Base-by-base conservation (phyloP, 2,888 invertebrate genomes). In the Sabellastarte sp. region DNA sequence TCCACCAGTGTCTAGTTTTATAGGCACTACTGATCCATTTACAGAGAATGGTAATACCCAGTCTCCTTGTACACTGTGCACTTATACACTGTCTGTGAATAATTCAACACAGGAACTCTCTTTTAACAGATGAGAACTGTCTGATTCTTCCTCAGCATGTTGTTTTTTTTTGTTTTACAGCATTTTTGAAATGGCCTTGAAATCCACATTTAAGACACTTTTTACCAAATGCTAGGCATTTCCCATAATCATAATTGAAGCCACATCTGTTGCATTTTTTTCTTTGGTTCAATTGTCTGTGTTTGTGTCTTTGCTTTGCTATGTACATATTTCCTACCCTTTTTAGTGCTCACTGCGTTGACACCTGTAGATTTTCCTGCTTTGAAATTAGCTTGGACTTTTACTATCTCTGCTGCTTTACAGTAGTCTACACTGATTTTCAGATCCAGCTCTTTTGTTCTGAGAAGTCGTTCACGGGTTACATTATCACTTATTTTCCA, bases 1-100 rank as follows among this genome's bases (percentile, higher is more conserved):
- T 52, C 53, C n/a, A 31, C 59, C 59, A 28, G 59, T 53, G 32
- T 63, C 59, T 28, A 63, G 20, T 28, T 63, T 60, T 20, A 63
- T 28, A n/a, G 28, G 20, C 30, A 57, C 29, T 29, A 28, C 28
- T 5, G 26, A 28, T 5, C 57, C 57, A 28, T 57, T 28, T 4
- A 57, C 29, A 28, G 5, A 29, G 4, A 57, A 4, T 28, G n/a
- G 28, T 28, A 4, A 5, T 57, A 28, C 30, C 57, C 57, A 57
- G n/a, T 57, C 57, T 29, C 30, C 30, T 3, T n/a, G 3, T 5
- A 28, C 30, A n/a, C 30, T 30, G 30, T 28, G n/a, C 10, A 28
- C 57, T 28, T 26, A 28, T 5, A 29, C 57, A 28, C 24, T 30
- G 10, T 57, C 57, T 57, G 30, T 28, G 5, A 29, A n/a, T 57